A percentile compares a stretch with the other conserved stretches of the same genome.
Conservation (phyloP, 2,113 vertebrate genomes). For the Sphyrna mokarran region DNA sequence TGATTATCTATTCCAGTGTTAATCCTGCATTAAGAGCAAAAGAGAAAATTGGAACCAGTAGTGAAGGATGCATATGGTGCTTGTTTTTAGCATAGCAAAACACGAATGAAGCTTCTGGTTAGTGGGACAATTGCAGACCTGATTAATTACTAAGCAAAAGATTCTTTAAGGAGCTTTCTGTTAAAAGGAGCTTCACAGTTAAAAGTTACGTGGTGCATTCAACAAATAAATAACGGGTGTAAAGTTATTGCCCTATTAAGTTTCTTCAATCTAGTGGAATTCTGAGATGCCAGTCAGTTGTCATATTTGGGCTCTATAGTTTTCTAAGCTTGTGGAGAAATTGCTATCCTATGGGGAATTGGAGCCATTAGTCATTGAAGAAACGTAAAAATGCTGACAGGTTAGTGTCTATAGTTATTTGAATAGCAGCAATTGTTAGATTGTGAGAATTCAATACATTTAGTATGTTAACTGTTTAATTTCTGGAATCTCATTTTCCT, state of each 20-base stretch:
- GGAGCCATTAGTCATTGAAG: not conserved
- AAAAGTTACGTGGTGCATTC: not conserved
- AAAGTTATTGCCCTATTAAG: not conserved
- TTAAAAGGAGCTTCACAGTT: not conserved
- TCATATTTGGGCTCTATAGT: not conserved
- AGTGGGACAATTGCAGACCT: not conserved
- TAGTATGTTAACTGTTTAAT: not conserved
- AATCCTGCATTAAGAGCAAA: not conserved
- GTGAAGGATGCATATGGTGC: not conserved
- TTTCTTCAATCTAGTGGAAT: not conserved
- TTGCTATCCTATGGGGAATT: not conserved
- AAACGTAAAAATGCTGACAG: not conserved
- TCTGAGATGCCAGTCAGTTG: not conserved
- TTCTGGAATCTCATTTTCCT: not conserved
- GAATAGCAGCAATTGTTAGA: not conserved
- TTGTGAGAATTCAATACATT: not conserved
- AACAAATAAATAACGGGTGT: not conserved
- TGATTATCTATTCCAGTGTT: not conserved
- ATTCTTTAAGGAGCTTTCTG: not conserved
- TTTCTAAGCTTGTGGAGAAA: not conserved
- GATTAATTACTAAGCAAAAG: not conserved
- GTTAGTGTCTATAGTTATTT: not conserved
- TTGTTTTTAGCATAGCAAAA: not conserved
- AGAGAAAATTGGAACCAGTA: not conserved
- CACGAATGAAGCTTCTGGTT: not conserved